Base-by-base conservation (phyloP, 2,113 vertebrate genomes). In the Peucedramus taeniatus region DNA sequence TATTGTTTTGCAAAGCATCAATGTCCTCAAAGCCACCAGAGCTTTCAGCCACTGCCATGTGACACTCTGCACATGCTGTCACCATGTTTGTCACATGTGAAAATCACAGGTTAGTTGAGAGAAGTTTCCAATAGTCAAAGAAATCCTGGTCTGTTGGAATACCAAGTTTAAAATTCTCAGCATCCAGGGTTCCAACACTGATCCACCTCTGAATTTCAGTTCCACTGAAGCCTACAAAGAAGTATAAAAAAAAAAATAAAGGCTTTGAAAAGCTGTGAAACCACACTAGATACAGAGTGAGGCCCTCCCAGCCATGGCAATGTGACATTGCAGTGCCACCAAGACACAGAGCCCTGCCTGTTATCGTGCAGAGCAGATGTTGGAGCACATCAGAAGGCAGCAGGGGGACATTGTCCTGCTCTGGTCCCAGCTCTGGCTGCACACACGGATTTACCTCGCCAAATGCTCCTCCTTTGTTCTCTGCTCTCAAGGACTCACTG, bases 281-380 rank as follows among this genome's bases (percentile, higher is more conserved):
- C 2, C 40, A 14, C 0, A 7, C 5, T 64, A 75, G 66, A 3
- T 6, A 8, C 4, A 2, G 60, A 3, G 39, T 9, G 47, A 68
- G 42, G 40, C 28, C 18, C 47, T 59, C 6, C 12, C 26, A 79
- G 30, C 10, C 57, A 4, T 8, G 63, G 19, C 31, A 75, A 17
- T 2, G 24, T 2, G 12, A 7, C 1, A 24, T 5, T 0, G 1
- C 33, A 31, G 61, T 15, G 61, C 12, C 76, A 54, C 26, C 75
- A 11, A 5, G 82, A 10, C 11, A 7, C 7, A 4, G 44, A 59
- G 15, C 4, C 49, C 28, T 28, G 60, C 16, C 77, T 7, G 27
- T 30, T 59, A 50, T 50, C 3, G 2, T 31, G 71, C 83, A 45
- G 7, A 77, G 45, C 76, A 92, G 94, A 76, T 80, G 86, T 0